These are phyloP conservation scores for Hemicentrotus pulcherrimus DNA, from an alignment of 35 echinoderm and acorn worm species.

Conservation along the genomic window DNA sequence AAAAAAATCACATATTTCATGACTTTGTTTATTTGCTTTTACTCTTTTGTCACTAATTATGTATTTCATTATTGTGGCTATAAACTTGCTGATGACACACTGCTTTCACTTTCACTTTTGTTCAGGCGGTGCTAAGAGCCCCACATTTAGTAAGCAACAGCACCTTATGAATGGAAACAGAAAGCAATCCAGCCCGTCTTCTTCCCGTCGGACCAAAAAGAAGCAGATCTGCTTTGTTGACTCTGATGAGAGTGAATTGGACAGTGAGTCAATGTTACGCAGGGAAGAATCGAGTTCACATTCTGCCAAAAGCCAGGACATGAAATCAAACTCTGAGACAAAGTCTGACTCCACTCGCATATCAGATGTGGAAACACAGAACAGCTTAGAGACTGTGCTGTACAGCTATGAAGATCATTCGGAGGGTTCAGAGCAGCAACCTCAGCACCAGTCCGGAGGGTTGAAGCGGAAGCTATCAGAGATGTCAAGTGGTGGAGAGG, in stretches of 20 bases:
- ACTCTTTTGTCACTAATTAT: background rate
- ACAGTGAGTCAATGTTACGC: background rate
- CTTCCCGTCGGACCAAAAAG: background rate
- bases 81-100: background rate
- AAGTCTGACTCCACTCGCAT: conserved; percentile 28
- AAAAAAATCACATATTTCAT: background rate
- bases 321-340: background rate
- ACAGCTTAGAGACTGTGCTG: conserved; percentile 20
- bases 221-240: background rate
- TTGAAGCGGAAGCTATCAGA: conserved; percentile 35
- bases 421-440: background rate
- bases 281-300: background rate
- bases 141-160: background rate
- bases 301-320: background rate
- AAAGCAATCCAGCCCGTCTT: background rate
- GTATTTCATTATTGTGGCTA: background rate
- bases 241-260: background rate
- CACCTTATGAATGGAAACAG: background rate
- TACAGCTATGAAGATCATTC: conserved; percentile 30
- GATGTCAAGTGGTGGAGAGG: conserved; percentile 27
- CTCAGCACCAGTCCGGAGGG: background rate
- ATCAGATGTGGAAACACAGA: background rate
- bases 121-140: background rate
- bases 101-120: background rate
- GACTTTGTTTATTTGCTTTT: background rate